Evolutionary conservation across 2,797 vertebrate species (phyloP).

Genomic region (Rhadinocentrus ornatus): DNA sequence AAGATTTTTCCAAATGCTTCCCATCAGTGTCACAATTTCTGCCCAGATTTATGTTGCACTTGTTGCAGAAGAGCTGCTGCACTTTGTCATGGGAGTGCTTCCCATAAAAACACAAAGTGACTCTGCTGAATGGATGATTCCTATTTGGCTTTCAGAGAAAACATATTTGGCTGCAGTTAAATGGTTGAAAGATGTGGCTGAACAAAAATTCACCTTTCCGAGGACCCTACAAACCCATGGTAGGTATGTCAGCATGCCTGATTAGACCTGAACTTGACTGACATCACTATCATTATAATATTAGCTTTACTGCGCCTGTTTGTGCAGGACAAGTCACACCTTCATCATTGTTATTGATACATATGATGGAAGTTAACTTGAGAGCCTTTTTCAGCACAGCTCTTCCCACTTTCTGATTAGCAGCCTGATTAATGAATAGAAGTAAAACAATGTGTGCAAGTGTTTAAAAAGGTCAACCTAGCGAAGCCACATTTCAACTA

Average conservation of each 20-base stretch:
- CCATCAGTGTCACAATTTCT: slow-evolving; percentile 57
- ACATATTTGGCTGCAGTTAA: slow-evolving; percentile 11
- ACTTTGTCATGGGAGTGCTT: slow-evolving; percentile 5
- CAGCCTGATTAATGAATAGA: neutral
- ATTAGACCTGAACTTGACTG: neutral
- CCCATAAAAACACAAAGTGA: slow-evolving; percentile 46
- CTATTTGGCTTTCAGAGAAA: slow-evolving; percentile 17
- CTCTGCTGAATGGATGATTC: slow-evolving; percentile 15
- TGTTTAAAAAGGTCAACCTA: slow-evolving; percentile 3
- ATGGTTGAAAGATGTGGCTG: slow-evolving; percentile 2
- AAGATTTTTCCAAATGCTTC: slow-evolving; percentile 53
- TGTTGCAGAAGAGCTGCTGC: slow-evolving; percentile 29
- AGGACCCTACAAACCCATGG: neutral
- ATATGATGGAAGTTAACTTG: neutral
- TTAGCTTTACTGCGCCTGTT: slow-evolving; percentile 27
- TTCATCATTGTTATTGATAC: neutral
- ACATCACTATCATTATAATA: neutral
- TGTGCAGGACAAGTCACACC: neutral
- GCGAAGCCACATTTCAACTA: neutral
- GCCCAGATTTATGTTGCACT: slow-evolving; percentile 58
- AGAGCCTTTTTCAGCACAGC: neutral
- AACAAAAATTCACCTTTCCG: neutral
- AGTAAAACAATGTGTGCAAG: slow-evolving; percentile 20
- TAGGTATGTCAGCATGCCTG: neutral
- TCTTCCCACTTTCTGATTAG: neutral